Percentiles rank a stretch among this genome's conserved stretches.
Conservation (phyloP, 2,113 vertebrate genomes). For the Polypterus senegalus region DNA sequence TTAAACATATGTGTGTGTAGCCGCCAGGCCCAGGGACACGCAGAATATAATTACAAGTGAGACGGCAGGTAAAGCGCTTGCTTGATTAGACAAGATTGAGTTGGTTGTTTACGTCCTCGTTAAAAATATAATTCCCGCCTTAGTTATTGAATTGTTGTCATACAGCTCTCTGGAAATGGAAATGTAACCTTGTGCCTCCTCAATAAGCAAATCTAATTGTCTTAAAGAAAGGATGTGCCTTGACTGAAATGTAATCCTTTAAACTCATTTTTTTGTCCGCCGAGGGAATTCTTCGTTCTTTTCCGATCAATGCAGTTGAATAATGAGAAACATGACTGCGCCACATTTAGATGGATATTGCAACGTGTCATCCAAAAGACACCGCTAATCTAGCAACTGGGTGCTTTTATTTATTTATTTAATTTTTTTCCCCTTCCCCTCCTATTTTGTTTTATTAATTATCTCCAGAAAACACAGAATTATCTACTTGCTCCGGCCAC, state of each 20-base stretch:
- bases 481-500: too few species aligned
- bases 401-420: too few species aligned
- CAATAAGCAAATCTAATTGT: conserved; percentile 23
- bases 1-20: too few species aligned
- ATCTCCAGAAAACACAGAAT: too few species aligned
- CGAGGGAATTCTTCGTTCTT: conserved; percentile 20
- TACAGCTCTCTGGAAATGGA: conserved; percentile 29
- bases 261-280: conserved; percentile 28
- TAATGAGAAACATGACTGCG: conserved; percentile 19
- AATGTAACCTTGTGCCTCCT: conserved; percentile 13
- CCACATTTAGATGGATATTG: not conserved
- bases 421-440: too few species aligned
- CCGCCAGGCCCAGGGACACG: too few species aligned
- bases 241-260: conserved; percentile 29
- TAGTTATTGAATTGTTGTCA: conserved; percentile 22
- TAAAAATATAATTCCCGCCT: conserved; percentile 18
- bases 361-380: too few species aligned
- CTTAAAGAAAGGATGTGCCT: conserved; percentile 15
- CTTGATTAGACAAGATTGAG: too few species aligned
- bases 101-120: conserved; percentile 22
- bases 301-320: conserved; percentile 31
- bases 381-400: too few species aligned
- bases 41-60: too few species aligned
- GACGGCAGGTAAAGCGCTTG: too few species aligned
- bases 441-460: too few species aligned